phyloP scores from a whole-genome alignment of 2,888 invertebrate species.

The Diarsia brunnea region DNA sequence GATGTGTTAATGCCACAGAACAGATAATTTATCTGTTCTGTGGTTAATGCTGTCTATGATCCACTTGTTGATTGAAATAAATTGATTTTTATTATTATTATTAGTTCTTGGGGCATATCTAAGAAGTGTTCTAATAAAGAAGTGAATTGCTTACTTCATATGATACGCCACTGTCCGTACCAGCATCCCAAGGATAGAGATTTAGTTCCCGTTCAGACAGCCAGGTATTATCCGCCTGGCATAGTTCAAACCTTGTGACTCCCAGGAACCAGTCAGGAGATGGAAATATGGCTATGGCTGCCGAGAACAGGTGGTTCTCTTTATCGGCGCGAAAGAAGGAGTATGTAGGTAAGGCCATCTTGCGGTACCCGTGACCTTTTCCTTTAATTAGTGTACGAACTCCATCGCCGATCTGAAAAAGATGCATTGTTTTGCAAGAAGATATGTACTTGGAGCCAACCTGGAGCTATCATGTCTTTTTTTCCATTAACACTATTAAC shows the following conservation, averaged over 20 bases:
- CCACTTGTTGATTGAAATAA: too few species aligned
- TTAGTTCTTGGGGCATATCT: background rate
- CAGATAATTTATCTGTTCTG: too few species aligned
- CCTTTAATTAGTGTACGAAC: conserved; percentile 86
- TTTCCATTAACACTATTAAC: background rate
- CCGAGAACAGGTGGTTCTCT: conserved; percentile 81
- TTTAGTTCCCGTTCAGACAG: conserved; percentile 95
- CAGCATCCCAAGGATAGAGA: conserved; percentile 98
- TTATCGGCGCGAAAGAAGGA: conserved; percentile 83
- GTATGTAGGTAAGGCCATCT: conserved; percentile 83
- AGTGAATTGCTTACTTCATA: conserved; percentile 92
- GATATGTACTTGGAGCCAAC: background rate
- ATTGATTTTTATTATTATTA: too few species aligned
- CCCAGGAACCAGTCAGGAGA: conserved; percentile 99
- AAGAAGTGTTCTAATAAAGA: background rate
- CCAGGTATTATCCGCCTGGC: conserved; percentile 97
- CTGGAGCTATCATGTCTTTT: too few species aligned
- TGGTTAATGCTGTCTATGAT: too few species aligned
- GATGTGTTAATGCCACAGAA: too few species aligned
- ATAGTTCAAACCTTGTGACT: conserved; percentile 96
- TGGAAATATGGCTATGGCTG: conserved; percentile 80
- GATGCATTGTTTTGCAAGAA: background rate
- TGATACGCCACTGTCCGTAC: conserved; percentile 97
- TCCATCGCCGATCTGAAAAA: conserved; percentile 81
- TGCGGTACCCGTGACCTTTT: conserved; percentile 84